Evolutionary conservation across 2,113 vertebrate species (phyloP), one percentile per base, ranked within the genome.

Genomic region (Etheostoma spectabile): DNA sequence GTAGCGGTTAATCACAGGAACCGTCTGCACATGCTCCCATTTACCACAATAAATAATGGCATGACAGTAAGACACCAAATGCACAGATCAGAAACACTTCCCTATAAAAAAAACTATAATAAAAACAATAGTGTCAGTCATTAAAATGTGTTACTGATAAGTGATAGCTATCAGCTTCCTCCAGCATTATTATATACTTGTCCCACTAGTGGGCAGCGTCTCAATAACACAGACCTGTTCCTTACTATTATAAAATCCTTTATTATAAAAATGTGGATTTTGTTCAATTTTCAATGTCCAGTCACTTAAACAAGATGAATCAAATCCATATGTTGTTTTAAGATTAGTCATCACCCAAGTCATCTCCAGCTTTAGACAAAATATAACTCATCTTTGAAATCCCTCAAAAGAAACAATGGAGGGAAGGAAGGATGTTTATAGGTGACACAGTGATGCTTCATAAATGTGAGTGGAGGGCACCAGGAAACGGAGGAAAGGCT

Each of bases 361-460:
- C 66, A 75, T 66, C 38, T 72, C 62, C 63, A 61, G 13, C 82
- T 42, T 42, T 42, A 42, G 75, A 85, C 53, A 72, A 68, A 68
- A 70, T 6, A 55, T 89, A 88, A 89, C 55, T 87, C 81, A 89
- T 87, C 19, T 19, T 65, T 6, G 1, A 79, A 87, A 84, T 76
- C 22, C 62, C 67, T 77, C 11, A 73, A 83, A 86, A 51, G 27
- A 79, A 57, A 92, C 90, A 94, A 92, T 88, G 62, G 60, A 15
- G 70, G 91, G 93, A 93, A 94, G 90, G 91, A 93, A 91, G 87
- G 79, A 88, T 79, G 84, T 79, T 84, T 27, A 10, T 22, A 78
- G 66, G 85, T 80, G 33, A 87, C 55, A 49, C 57, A 83, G 65
- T 81, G 80, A 82, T 21, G 57, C 69, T 63, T 84, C 67, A 84